phyloP scores from a whole-genome alignment of 2,113 vertebrate species.

The Ahaetulla prasina region DNA sequence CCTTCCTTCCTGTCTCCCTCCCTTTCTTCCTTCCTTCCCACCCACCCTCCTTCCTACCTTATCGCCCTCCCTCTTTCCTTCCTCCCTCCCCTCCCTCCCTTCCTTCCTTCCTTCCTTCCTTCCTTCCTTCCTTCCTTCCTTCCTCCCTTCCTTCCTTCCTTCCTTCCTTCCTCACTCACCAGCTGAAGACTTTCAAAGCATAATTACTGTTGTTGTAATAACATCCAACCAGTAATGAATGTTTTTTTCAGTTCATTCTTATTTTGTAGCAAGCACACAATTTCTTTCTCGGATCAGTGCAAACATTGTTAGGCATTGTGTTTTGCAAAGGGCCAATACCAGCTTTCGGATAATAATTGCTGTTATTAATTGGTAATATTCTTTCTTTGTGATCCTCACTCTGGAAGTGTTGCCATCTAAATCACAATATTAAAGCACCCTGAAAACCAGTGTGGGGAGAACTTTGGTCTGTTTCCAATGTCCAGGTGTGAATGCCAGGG shows the following conservation, averaged over 20 bases:
- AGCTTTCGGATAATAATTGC: conserved; percentile 48
- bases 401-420: conserved; percentile 33
- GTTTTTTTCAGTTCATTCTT: conserved; percentile 61
- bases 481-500: not conserved
- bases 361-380: conserved; percentile 47
- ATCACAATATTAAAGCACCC: not conserved
- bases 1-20: no score
- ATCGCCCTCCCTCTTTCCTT: no score
- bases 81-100: no score
- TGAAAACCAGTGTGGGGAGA: not conserved
- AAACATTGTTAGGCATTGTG: conserved; percentile 53
- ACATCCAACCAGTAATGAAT: conserved; percentile 58
- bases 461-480: no score
- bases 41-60: no score
- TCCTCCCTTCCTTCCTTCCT: not conserved
- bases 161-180: not conserved
- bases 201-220: conserved; percentile 50
- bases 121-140: not conserved
- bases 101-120: not conserved
- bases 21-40: no score
- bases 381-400: conserved; percentile 44
- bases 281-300: conserved; percentile 59
- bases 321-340: conserved; percentile 40
- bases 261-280: conserved; percentile 56
- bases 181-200: conserved; percentile 56